phyloP scores from a whole-genome alignment of 1,140 invertebrate genomes.

The Vanessa atalanta region DNA sequence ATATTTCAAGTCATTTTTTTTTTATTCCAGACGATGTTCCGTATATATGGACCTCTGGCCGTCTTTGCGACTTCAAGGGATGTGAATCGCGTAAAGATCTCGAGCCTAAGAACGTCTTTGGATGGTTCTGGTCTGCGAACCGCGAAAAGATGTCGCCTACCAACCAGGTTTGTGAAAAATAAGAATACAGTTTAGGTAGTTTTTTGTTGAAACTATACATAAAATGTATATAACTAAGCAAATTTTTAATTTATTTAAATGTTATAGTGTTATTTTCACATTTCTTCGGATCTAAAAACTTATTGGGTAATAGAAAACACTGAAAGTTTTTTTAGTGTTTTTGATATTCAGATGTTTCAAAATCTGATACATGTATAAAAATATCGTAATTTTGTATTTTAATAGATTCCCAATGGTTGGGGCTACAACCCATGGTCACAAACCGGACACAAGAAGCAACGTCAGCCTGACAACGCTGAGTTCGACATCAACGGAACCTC shows the following conservation, averaged over 20 bases:
- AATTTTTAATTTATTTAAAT: too few relatives aligned
- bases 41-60: slow-evolving; percentile 95
- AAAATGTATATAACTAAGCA: too few relatives aligned
- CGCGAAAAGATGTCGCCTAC: slow-evolving; percentile 93
- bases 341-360: too few relatives aligned
- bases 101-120: slow-evolving; percentile 91
- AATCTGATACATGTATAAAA: too few relatives aligned
- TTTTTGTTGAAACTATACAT: too few relatives aligned
- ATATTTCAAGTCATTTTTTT: background rate
- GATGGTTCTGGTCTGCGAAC: slow-evolving; percentile 97
- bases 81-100: slow-evolving; percentile 92
- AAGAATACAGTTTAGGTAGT: too few relatives aligned
- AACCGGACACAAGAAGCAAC: slow-evolving; percentile 93
- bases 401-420: slow-evolving; percentile 84
- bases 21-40: slow-evolving; percentile 88
- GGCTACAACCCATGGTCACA: slow-evolving; percentile 92
- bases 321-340: too few relatives aligned
- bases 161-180: slow-evolving; percentile 81
- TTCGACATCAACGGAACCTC: slow-evolving; percentile 94
- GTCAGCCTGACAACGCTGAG: slow-evolving; percentile 94
- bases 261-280: too few relatives aligned
- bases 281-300: too few relatives aligned
- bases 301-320: too few relatives aligned
- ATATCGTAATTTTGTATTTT: slow-evolving; percentile 6
- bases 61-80: slow-evolving; percentile 95